Conservation (phyloP, 2,888 invertebrate species). For the Leptopilina syphax region DNA sequence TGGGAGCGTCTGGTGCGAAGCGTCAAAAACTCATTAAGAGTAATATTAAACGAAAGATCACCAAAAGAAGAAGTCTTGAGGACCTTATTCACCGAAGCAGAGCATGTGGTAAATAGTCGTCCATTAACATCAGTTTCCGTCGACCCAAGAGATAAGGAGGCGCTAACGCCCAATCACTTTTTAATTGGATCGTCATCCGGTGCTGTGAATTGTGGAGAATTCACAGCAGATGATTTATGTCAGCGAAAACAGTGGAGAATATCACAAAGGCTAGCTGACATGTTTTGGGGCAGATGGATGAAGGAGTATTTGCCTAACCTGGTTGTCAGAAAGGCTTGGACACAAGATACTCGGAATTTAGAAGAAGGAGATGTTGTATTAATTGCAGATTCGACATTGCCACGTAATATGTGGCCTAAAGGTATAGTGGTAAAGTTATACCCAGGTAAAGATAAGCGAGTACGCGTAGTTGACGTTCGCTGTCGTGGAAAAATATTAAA, state of each 20-base stretch:
- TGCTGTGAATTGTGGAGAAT: neutral
- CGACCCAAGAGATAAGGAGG: constrained; percentile 59
- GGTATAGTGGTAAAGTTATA: neutral
- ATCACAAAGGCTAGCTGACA: constrained; percentile 47
- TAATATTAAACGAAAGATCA: constrained; percentile 48
- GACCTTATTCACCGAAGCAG: constrained; percentile 47
- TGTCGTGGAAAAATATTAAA: neutral
- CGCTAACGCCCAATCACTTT: constrained; percentile 66
- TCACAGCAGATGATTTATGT: constrained; percentile 12
- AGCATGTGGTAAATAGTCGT: constrained; percentile 54
- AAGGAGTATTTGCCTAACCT: constrained; percentile 63
- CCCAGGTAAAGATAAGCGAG: constrained; percentile 17
- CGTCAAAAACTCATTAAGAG: constrained; percentile 47
- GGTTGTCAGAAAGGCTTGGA: constrained; percentile 50
- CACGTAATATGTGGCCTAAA: constrained; percentile 42
- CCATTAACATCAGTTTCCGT: constrained; percentile 60
- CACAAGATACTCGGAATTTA: neutral
- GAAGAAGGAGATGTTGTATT: constrained; percentile 42
- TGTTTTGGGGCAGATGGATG: constrained; percentile 63
- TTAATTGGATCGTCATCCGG: constrained; percentile 53
- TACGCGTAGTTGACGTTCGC: constrained; percentile 18
- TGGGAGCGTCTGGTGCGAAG: constrained; percentile 58
- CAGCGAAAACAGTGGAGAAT: constrained; percentile 47
- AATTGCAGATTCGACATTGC: constrained; percentile 31
- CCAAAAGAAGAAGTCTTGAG: constrained; percentile 55